Percentiles rank a stretch among this genome's conserved stretches.
Conservation (phyloP, 2,797 vertebrate genomes). For the Xenops minutus region DNA sequence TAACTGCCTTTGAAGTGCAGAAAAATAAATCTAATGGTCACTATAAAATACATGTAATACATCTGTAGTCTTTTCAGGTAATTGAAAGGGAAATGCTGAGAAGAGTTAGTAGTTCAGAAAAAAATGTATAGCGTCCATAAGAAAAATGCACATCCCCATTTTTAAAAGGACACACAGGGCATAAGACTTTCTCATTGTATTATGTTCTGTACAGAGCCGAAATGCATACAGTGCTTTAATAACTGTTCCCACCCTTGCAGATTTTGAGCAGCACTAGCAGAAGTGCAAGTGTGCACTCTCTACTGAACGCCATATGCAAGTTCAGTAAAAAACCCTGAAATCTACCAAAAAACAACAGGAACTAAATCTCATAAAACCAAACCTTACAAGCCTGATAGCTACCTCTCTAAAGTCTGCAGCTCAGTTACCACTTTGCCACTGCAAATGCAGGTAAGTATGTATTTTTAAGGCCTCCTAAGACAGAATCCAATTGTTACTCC, state of each 20-base stretch:
- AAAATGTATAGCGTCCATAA: fast-evolving
- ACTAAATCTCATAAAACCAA: not conserved
- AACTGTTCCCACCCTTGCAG: not conserved
- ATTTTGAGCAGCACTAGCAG: not conserved
- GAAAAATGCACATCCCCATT: not conserved
- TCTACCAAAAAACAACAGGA: not conserved
- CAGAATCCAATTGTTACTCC: not conserved
- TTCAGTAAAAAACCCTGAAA: not conserved
- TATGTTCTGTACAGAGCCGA: not conserved
- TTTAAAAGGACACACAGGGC: not conserved
- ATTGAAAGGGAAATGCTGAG: not conserved
- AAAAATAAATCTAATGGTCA: not conserved
- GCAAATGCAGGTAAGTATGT: not conserved
- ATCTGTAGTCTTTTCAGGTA: not conserved
- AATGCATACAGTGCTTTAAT: not conserved
- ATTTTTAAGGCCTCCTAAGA: not conserved
- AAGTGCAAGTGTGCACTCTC: not conserved
- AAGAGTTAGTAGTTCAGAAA: not conserved
- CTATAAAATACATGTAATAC: not conserved
- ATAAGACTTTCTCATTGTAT: not conserved
- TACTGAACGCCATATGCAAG: not conserved
- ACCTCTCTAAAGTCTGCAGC: not conserved
- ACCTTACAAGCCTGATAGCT: not conserved
- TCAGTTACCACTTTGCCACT: not conserved
- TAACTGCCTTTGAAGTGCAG: not conserved